A percentile compares a stretch with the other conserved stretches of the same genome.
phyloP scores from a whole-genome alignment of 2,113 vertebrate species.

The Holacanthus passer region DNA sequence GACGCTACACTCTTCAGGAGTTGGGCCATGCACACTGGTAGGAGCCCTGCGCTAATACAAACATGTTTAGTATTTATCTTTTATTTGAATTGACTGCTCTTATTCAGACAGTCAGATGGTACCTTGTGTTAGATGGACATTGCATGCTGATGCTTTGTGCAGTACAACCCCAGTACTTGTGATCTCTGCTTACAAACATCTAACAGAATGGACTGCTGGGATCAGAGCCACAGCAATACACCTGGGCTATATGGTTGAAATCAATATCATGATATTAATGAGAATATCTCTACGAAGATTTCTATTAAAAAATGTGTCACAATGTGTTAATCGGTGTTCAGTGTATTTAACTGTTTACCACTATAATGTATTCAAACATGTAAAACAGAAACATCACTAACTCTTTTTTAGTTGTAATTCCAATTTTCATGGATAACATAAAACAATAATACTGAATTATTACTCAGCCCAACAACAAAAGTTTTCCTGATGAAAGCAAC shows the following conservation, averaged over 20 bases:
- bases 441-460: not conserved
- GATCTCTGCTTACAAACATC: not conserved
- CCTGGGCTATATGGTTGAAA: not conserved
- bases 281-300: no score
- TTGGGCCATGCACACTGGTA: slow-evolving; percentile 87
- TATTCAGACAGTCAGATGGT: no score
- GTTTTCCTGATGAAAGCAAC: not conserved
- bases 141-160: not conserved
- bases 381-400: not conserved
- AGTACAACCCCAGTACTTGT: not conserved
- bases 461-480: not conserved
- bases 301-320: no score
- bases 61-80: not conserved
- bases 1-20: slow-evolving; percentile 87
- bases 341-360: no score
- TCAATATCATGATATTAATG: not conserved
- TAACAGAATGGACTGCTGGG: not conserved
- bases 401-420: not conserved
- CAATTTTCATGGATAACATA: not conserved
- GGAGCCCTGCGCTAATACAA: not conserved
- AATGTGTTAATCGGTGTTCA: no score
- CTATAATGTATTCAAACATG: not conserved
- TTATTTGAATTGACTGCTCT: not conserved
- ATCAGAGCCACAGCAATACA: not conserved
- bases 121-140: not conserved